Evolutionary conservation across 92 coral and sea anemone genomes (phyloP), one percentile per base, ranked within the genome.

Genomic region (Blastomussa wellsi): DNA sequence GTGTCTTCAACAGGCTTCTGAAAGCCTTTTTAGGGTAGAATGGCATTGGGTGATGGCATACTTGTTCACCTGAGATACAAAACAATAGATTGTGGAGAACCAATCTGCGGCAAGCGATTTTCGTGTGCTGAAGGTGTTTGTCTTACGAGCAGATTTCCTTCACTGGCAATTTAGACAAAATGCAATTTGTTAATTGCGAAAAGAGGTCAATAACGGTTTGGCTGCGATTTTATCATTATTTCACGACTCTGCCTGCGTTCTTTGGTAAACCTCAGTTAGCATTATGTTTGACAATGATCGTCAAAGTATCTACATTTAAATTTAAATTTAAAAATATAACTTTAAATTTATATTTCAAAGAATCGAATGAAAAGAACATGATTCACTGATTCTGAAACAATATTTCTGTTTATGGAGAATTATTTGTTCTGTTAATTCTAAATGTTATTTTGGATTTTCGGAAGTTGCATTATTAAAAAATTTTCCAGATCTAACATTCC

Each of bases 51-150:
- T 39, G 60, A 83, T 59, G 11, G 48, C n/a, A 15, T 83, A 75
- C 41, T 83, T 83, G 57, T 60, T 74, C 87, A 83, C 87, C 87
- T 83, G 87, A 41, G 24, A 12, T 28, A 20, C 5, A 28, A 17
- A 20, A 74, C 74, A 74, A 83, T 26, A 47, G 72, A 31, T 31
- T 59, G 62, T 42, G 35, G 49, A 59, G 74, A 74, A 74, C 72
- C 71, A 83, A 83, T 83, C 64, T 52, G 73, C 64, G 73, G 22
- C n/a, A 13, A 83, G 31, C 48, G 72, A 64, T 22, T 83, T 28
- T 83, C 16, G 36, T 39, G 44, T 57, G 29, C 32, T 38, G 72
- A 29, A 28, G 36, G 33, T 39, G 75, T 83, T 57, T 72, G 72
- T 39, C 55, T 36, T 53, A n/a, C 39, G 53, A 74, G 60, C 86